Evolutionary conservation across 2,797 vertebrate genomes (phyloP), one percentile per base, ranked within the genome.

Genomic region (Halcyon leucocephala): DNA sequence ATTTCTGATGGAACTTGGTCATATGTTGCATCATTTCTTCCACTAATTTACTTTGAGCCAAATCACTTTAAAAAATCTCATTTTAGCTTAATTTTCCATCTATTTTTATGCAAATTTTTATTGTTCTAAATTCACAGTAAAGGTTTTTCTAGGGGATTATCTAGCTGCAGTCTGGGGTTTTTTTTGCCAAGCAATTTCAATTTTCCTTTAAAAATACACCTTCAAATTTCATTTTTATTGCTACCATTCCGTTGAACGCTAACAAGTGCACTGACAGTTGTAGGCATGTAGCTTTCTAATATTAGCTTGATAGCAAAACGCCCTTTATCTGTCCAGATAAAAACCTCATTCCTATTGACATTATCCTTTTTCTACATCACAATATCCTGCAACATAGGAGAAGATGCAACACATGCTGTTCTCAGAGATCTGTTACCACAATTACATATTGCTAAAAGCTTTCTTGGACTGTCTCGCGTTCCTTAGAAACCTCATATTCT

Each of bases 361-460:
- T 8, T 28, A 67, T 77, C 58, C 60, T 93, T 82, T 72, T 90
- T 21, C 64, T 61, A 55, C 62, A 82, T 52, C 85, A 83, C 87
- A 94, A 84, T 82, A 89, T 57, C 70, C 82, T 86, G 48, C 74
- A 91, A 91, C 57, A 35, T 2, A 66, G 83, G 65, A 7, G 1
- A 85, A 62, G 85, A 82, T 48, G 62, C 67, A 83, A 92, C 57
- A 81, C 72, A 58, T 29, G 61, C 65, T 83, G 73, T 77, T 55
- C 89, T 84, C 91, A 88, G 71, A 90, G 69, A 61, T 91, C 49
- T 83, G 66, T 95, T 94, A 69, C 79, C 72, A 88, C 31, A 4
- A 66, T 85, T 82, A 74, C 65, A 52, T 69, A 65, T 83, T 95
- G 92, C 83, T 88, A 69, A 88, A 96, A 94, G 41, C 62, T 95